Percentiles rank a stretch among this genome's conserved stretches.
These are phyloP conservation scores for Drosophila malerkotliana DNA, from an alignment of 1,140 invertebrate species.

Conservation along the genomic window DNA sequence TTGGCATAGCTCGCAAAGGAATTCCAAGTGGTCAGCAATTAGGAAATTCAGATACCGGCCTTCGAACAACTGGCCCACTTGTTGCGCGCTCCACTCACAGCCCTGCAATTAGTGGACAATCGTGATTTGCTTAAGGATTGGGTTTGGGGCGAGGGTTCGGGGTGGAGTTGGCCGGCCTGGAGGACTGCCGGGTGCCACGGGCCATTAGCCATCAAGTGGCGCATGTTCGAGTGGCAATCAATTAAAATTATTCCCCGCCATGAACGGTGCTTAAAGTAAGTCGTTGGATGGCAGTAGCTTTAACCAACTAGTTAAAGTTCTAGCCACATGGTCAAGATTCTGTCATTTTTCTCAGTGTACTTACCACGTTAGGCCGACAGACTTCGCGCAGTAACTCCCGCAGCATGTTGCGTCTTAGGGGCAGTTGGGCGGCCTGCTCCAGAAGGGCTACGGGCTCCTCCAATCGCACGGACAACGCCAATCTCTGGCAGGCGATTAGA, in stretches of 20 bases:
- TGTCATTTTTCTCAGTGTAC: slow-evolving; percentile 19
- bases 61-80: slow-evolving; percentile 72
- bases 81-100: slow-evolving; percentile 75
- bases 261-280: slow-evolving; percentile 48
- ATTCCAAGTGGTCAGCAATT: slow-evolving; percentile 82
- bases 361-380: slow-evolving; percentile 57
- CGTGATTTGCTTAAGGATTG: slow-evolving; percentile 36
- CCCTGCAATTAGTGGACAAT: slow-evolving; percentile 65
- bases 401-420: slow-evolving; percentile 59
- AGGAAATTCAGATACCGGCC: slow-evolving; percentile 80
- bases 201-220: slow-evolving; percentile 69
- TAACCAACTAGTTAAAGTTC: background rate
- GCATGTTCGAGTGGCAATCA: slow-evolving; percentile 75
- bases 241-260: slow-evolving; percentile 69
- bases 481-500: slow-evolving; percentile 61
- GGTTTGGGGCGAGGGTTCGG: background rate
- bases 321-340: background rate
- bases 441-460: slow-evolving; percentile 65
- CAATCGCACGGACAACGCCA: slow-evolving; percentile 69
- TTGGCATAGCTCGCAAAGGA: slow-evolving; percentile 79
- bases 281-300: background rate
- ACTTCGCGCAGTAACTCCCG: slow-evolving; percentile 63
- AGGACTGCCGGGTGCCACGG: background rate
- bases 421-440: slow-evolving; percentile 57
- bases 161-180: background rate